Base-by-base conservation (phyloP, 1,140 invertebrate species). In the Pteromalus puparum region DNA sequence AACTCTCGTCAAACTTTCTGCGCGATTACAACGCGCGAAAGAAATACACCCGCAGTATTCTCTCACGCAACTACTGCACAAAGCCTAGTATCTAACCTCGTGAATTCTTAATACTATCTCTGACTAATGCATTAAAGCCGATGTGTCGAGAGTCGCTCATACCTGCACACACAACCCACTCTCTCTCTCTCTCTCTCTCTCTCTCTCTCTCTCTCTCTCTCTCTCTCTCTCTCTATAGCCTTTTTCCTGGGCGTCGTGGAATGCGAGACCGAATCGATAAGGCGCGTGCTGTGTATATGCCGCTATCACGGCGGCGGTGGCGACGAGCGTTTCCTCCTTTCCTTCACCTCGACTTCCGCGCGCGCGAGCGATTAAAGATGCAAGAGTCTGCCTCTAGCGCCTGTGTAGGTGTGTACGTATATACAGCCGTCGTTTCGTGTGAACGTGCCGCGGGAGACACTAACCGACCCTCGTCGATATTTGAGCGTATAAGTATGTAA, bases 321-420 rank as follows among this genome's bases (percentile, higher is more conserved):
- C 21, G n/a, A 30, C 15, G 5, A n/a, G 21, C 10, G 4, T 26
- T 61, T 81, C 46, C 34, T 65, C 42, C 24, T 68, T 21, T 76
- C 53, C 34, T 68, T 76, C 81, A 74, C 38, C 81, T 82, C 34
- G 38, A 68, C 81, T 83, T 83, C 81, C 81, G 61, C 38, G 38
- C 81, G 61, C 38, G 38, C 21, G n/a, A n/a, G 24, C 38, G 73
- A 83, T 83, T 83, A 83, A 76, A 83, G 61, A 83, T 76, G 73
- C 81, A 83, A 76, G 13, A 30, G 34, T 0, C n/a, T 18, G 72
- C 42, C 72, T 61, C 24, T 70, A 30, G 21, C 12, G 15, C 18
- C 1, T 61, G 9, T 15, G 26, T 61, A 65, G 28, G 53, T 38
- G 30, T 28, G 12, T 65, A 9, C 21, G 38, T 48, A 10, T n/a